A percentile compares a stretch with the other conserved stretches of the same genome.
phyloP scores from a whole-genome alignment of 2,797 vertebrate species.

The Lepus oiostolus region DNA sequence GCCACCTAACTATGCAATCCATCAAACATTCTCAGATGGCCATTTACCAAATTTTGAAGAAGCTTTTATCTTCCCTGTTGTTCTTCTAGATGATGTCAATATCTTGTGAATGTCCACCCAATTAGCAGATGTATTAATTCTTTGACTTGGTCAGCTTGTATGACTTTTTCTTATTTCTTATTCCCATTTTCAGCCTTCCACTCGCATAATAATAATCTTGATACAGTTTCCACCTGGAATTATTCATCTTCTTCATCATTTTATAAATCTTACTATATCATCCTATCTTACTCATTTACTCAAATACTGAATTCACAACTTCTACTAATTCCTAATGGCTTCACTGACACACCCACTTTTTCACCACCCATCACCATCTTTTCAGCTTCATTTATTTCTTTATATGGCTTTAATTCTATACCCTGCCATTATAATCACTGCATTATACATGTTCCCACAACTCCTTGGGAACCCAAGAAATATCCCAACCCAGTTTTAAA shows the following conservation, averaged over 20 bases:
- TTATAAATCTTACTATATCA: background rate
- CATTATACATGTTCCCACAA: slow-evolving; percentile 21
- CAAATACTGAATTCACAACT: background rate
- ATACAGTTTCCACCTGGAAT: background rate
- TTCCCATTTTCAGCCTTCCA: background rate
- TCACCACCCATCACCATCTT: background rate
- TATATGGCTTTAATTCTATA: background rate
- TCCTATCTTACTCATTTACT: background rate
- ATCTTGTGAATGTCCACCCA: background rate
- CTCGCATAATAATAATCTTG: background rate
- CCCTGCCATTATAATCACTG: background rate
- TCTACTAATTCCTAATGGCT: background rate
- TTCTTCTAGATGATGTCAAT: background rate
- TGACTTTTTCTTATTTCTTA: background rate
- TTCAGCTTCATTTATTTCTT: slow-evolving; percentile 2
- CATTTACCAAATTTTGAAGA: slow-evolving; percentile 1
- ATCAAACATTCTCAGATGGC: background rate
- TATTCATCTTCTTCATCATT: background rate
- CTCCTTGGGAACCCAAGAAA: background rate
- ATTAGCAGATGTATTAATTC: background rate
- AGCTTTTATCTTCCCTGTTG: background rate
- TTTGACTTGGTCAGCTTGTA: background rate
- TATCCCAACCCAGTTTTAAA: background rate
- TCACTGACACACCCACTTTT: background rate
- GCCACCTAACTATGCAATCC: background rate